Base-by-base conservation (phyloP, 2,888 invertebrate species). In the Germaria angustata region DNA sequence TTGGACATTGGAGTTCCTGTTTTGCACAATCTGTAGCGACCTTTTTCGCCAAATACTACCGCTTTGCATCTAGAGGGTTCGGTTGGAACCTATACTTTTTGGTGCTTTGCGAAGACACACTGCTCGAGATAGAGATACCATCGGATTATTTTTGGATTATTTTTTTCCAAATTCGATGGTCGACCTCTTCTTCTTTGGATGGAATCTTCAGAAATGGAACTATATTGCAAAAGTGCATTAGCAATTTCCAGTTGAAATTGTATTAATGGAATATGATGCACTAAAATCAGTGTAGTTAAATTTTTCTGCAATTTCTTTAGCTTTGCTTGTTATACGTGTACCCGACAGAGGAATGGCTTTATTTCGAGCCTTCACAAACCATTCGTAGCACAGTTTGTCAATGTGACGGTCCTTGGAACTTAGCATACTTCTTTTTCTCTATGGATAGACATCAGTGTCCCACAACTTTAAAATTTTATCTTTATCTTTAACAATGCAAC, bases 51-150 rank as follows among this genome's bases (percentile, higher is more conserved):
- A 80, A 84, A 84, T 75, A 81, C 81, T 41, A 80, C 24, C 80
- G 80, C 77, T 71, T 63, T 81, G 78, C 15, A n/a, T 76, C 61
- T 72, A 55, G 68, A 75, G 71, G 78, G 59, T 83, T 79, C 68
- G 80, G 76, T 59, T 84, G 76, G 44, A 84, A 73, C 65, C 79
- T 83, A 51, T 81, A 82, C 63, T 78, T 84, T 78, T 84, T 84
- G 66, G 46, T 57, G 36, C 53, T 55, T 44, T 78, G 73, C 65
- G 41, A 73, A 61, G 44, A 44, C 15, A 61, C n/a, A 65, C 32
- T 32, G 57, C 69, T 59, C n/a, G n/a, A n/a, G n/a, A n/a, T n/a
- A n/a, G n/a, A n/a, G n/a, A n/a, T n/a, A n/a, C n/a, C n/a, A n/a
- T n/a, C n/a, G n/a, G n/a, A n/a, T n/a, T n/a, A n/a, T n/a, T n/a